These are phyloP conservation scores for Petrophora chlorosata DNA, from an alignment of 2,888 invertebrate genomes.

Conservation along the genomic window DNA sequence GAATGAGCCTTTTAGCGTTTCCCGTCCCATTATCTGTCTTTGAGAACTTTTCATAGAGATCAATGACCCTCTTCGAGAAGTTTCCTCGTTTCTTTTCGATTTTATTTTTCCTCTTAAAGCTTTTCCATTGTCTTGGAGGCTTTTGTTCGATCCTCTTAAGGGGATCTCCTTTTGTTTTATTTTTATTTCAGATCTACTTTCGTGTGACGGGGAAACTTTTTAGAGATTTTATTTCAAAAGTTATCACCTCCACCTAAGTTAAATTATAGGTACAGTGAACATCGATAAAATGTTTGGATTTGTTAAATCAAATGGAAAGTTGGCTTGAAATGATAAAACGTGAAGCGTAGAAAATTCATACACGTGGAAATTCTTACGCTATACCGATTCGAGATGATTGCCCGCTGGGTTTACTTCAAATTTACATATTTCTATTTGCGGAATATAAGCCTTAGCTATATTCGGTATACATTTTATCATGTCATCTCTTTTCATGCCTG, in stretches of 20 bases:
- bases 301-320: slow-evolving; percentile 29
- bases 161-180: slow-evolving; percentile 31
- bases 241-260: no score
- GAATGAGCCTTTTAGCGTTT: slow-evolving; percentile 23
- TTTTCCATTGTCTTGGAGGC: slow-evolving; percentile 30
- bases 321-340: slow-evolving; percentile 4
- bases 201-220: background rate
- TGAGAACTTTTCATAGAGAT: slow-evolving; percentile 27
- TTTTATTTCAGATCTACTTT: slow-evolving; percentile 15
- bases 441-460: no score
- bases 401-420: no score
- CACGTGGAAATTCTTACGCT: slow-evolving; percentile 6
- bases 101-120: slow-evolving; percentile 33
- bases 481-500: no score
- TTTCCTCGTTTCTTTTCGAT: slow-evolving; percentile 36
- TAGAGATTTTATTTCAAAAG: background rate
- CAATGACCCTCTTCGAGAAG: slow-evolving; percentile 34
- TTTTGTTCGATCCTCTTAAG: slow-evolving; percentile 34
- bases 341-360: slow-evolving; percentile 6
- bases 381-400: slow-evolving; percentile 2
- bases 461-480: no score
- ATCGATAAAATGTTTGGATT: no score
- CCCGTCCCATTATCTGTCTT: slow-evolving; percentile 22
- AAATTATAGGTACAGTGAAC: no score
- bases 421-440: no score